Evolutionary conservation across 1,140 invertebrate species (phyloP), one percentile per base, ranked within the genome.

Genomic region (Brachystomella parvula): DNA sequence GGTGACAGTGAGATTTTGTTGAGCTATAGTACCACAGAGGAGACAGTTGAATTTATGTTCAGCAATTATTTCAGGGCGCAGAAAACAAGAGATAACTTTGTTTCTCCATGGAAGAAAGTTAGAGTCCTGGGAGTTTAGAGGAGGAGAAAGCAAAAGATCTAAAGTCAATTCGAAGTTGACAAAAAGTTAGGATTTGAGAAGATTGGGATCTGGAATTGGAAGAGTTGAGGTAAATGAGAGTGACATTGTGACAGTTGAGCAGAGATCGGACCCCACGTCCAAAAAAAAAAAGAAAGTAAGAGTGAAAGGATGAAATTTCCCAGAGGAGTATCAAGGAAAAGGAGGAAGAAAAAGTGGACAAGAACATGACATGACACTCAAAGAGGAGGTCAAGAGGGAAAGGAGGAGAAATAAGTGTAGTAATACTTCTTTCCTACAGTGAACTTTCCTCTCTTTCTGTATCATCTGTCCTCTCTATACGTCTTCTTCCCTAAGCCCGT

Each of bases 261-360:
- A 53, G 49, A 24, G 49, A 53, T 15, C 24, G 49, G 49, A 53
- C 49, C 24, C 19, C 19, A 19, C n/a, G n/a, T n/a, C n/a, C 35
- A 19, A 9, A 39, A 26, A 24, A 53, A 26, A 26, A 24, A 6
- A 6, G 49, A 24, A 53, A 53, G 49, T 53, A 24, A n/a, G 21
- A 53, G 6, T 9, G 49, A 53, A 53, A 39, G 49, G n/a, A n/a
- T 53, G 49, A 53, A 53, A 62, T 62, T 62, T 62, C 61, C 61
- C 61, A 62, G 33, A 33, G 61, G 61, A 62, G 32, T 21, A 3
- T 15, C 24, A 17, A 12, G 3, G 19, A 33, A 62, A 30, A 19
- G 17, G 58, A 3, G 61, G 53, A 56, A 26, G 28, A 56, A 56
- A 53, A 53, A 53, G 49, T 53, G 49, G 49, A 53, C 49, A 53